These are phyloP conservation scores for Mirounga angustirostris DNA, from an alignment of 2,113 vertebrate genomes.

Conservation along the genomic window DNA sequence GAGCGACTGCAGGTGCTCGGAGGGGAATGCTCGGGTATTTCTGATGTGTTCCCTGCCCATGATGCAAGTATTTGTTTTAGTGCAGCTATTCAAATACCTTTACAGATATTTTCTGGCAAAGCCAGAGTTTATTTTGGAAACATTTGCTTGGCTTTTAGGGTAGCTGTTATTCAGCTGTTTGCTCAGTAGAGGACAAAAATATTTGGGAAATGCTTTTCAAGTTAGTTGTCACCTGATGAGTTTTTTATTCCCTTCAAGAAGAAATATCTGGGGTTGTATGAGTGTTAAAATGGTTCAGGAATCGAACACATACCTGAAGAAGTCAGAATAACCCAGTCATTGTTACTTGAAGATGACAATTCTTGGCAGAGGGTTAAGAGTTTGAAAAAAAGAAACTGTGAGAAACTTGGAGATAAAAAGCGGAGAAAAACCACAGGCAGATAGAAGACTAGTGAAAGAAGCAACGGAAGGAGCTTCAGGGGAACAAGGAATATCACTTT, in stretches of 20 bases:
- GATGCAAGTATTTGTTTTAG: not conserved
- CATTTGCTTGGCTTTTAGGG: not conserved
- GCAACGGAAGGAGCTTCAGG: not conserved
- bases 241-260: not conserved
- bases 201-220: not conserved
- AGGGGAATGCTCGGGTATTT: not conserved
- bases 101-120: not conserved
- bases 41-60: rapidly evolving
- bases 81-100: not conserved
- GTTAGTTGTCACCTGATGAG: not conserved
- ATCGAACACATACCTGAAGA: not conserved
- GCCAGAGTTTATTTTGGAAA: conserved; percentile 38
- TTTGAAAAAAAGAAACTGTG: not conserved
- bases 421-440: rapidly evolving
- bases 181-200: not conserved
- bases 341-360: no score
- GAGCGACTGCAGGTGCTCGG: not conserved
- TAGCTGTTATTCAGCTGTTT: not conserved
- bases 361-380: not conserved
- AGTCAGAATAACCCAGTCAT: no score
- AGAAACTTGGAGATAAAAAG: not conserved
- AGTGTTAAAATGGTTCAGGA: not conserved
- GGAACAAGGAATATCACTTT: not conserved
- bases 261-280: not conserved
- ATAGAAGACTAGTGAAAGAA: not conserved